Base-by-base conservation (phyloP, 2,113 vertebrate species). In the Lycaon pictus region DNA sequence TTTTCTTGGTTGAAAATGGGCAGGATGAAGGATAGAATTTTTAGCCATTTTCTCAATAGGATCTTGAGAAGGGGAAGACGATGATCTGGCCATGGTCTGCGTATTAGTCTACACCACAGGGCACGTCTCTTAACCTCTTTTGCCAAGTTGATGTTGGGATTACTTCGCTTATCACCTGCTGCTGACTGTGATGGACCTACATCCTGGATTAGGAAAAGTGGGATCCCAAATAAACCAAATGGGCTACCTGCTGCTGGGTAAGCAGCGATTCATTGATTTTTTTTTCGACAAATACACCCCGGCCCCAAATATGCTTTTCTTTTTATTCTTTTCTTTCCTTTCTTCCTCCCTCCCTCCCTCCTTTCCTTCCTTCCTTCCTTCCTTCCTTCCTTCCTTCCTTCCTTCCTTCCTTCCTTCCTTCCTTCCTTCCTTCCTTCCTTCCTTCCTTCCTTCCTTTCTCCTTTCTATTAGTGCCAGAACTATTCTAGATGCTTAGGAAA, bases 371-470 rank as follows among this genome's bases (percentile, higher is more conserved):
- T 7, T 9, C 12, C 20, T 32, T 7, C 17, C 43, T 13, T 15
- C 27, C 11, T 7, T 6, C n/a, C 22, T 16, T 19, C 23, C 56
- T 5, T 4, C 32, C 23, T 27, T 11, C 25, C 5, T 12, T 0
- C 25, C 12, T 53, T 1, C 19, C 29, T 5, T 2, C 23, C 25
- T 20, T 13, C 7, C 13, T 9, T 58, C 2, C 25, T 7, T 8
- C n/a, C 5, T 20, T 4, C 11, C 7, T 7, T 1, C 11, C 19
- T 51, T 2, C 29, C 27, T 4, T 1, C 19, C 27, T 23, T 1
- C 11, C 27, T 10, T 22, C 3, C 19, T 9, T 74, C 13, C 9
- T 4, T 29, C 25, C 1, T 11, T 72, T 17, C 5, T 19, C 65
- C 19, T 69, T 80, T 71, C 43, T 48, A 55, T 55, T 88, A 55